A percentile compares a stretch with the other conserved stretches of the same genome.
Conservation (phyloP, 2,888 invertebrate species). For the Aromia moschata region DNA sequence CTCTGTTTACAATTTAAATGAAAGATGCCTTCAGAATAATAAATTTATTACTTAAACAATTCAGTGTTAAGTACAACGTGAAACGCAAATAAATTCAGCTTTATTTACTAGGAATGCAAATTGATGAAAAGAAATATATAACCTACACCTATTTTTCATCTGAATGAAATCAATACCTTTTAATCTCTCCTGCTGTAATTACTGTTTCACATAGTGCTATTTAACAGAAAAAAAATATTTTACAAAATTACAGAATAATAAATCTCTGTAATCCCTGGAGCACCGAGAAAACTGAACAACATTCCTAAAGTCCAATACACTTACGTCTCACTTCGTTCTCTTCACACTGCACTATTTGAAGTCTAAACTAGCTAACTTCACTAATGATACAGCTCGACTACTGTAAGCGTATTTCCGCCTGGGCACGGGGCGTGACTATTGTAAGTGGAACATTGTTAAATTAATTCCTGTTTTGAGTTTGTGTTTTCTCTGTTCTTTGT, state of each 20-base stretch:
- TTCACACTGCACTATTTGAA: not conserved
- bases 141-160: conserved; percentile 13
- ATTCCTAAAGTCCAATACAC: not conserved
- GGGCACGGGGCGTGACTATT: not conserved
- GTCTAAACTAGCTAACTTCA: not conserved
- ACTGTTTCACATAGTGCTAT: not conserved
- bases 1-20: conserved; percentile 23
- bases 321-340: not conserved
- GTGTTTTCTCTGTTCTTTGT: no score
- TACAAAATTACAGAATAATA: not conserved
- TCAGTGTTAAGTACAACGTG: conserved; percentile 41
- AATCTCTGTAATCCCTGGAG: not conserved
- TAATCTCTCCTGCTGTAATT: not conserved
- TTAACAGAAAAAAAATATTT: not conserved
- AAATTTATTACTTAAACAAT: conserved; percentile 33
- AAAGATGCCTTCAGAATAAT: conserved; percentile 28
- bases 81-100: conserved; percentile 46
- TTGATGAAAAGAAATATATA: conserved; percentile 36
- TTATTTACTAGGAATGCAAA: conserved; percentile 38
- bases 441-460: not conserved
- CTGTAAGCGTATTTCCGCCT: not conserved
- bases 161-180: not conserved
- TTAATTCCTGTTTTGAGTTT: not conserved
- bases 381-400: not conserved
- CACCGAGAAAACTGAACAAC: not conserved